These are phyloP conservation scores for Diplodus sargus DNA, from an alignment of 2,797 vertebrate genomes.

Conservation along the genomic window DNA sequence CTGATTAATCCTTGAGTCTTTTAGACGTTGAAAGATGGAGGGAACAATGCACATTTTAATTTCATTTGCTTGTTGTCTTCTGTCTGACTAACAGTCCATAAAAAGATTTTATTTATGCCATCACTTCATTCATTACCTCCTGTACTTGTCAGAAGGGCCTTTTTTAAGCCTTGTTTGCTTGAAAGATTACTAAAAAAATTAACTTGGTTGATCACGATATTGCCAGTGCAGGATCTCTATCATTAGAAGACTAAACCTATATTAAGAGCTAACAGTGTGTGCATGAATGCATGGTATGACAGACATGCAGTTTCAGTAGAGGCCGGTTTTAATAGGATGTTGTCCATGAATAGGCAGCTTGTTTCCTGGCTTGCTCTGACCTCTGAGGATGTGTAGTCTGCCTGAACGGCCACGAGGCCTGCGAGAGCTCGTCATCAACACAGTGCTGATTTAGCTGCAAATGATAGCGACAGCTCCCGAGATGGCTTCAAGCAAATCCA, in stretches of 20 bases:
- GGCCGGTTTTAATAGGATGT: slow-evolving; percentile 17
- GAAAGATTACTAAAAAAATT: neutral
- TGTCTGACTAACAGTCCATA: neutral
- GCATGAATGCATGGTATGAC: neutral
- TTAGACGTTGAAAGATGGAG: neutral
- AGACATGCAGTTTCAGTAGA: slow-evolving; percentile 16
- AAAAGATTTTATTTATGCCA: too few relatives aligned
- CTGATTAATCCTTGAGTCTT: neutral
- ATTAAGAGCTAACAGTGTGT: neutral
- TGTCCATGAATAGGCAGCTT: slow-evolving; percentile 35
- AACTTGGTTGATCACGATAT: neutral
- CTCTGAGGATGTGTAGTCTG: slow-evolving; percentile 47
- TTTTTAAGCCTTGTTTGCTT: neutral
- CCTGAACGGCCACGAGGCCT: slow-evolving; percentile 46
- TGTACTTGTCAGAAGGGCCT: too few relatives aligned
- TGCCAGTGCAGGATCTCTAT: neutral
- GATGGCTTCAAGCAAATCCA: slow-evolving; percentile 73
- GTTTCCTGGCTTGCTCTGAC: slow-evolving; percentile 50
- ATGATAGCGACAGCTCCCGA: slow-evolving; percentile 70
- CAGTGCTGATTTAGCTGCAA: slow-evolving; percentile 66
- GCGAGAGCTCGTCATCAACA: slow-evolving; percentile 61
- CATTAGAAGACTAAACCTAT: neutral
- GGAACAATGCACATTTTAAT: neutral
- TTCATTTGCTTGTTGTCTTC: neutral
- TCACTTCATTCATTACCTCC: too few relatives aligned